Percentiles rank a stretch among this genome's conserved stretches.
Evolutionary conservation across 1,140 invertebrate genomes (phyloP).

Genomic region (Neelides sp.): DNA sequence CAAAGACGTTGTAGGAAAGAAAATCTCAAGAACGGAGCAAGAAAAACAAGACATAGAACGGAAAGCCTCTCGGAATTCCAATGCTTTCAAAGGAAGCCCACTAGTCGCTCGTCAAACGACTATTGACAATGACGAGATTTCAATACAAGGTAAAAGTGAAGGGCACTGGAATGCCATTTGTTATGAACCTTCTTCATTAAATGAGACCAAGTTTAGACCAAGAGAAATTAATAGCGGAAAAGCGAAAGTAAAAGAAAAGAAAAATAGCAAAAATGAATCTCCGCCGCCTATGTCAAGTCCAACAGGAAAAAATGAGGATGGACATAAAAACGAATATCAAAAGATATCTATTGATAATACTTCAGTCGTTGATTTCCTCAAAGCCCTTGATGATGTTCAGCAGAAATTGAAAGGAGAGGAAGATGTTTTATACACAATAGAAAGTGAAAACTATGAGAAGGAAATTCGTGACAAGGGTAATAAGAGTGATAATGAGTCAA

Average conservation of each 20-base stretch:
- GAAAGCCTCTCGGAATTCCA: no score
- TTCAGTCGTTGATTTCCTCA: conserved; percentile 17
- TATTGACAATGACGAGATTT: no score
- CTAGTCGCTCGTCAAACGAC: no score
- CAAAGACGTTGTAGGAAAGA: conserved; percentile 15
- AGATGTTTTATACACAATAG: neutral
- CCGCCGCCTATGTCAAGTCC: no score
- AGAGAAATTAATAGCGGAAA: no score
- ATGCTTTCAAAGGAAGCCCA: no score
- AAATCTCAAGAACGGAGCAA: conserved; percentile 21
- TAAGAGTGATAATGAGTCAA: neutral
- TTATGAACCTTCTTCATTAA: no score
- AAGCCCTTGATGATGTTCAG: conserved; percentile 21
- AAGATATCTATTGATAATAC: neutral
- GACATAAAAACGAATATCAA: neutral
- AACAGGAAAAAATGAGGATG: neutral
- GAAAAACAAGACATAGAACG: conserved; percentile 11
- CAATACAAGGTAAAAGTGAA: no score
- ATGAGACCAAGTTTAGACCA: no score
- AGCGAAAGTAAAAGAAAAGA: no score
- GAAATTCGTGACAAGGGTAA: neutral
- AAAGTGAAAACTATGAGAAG: neutral
- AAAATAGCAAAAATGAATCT: no score
- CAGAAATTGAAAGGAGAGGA: conserved; percentile 11
- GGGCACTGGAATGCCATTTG: no score